Conservation (phyloP, 2,888 invertebrate genomes). For the Hedychridium roseum region DNA sequence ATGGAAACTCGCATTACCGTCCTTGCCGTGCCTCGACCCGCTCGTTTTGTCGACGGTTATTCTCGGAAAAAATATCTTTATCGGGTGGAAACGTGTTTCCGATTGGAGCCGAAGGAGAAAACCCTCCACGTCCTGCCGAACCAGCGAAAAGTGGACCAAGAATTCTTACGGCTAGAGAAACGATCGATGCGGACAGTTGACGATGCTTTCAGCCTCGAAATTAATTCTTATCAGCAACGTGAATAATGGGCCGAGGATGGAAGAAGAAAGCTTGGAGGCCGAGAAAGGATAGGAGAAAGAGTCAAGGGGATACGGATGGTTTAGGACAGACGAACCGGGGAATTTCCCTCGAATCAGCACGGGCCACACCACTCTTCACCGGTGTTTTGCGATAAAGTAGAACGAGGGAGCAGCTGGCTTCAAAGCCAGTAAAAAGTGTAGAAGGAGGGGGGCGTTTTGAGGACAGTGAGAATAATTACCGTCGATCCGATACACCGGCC, state of each 20-base stretch:
- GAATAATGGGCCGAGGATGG: too few relatives aligned
- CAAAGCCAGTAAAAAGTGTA: conserved; percentile 2
- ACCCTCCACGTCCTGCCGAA: too few relatives aligned
- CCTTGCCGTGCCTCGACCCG: too few relatives aligned
- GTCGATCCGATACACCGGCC: conserved; percentile 30
- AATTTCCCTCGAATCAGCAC: too few relatives aligned
- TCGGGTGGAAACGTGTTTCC: conserved; percentile 3
- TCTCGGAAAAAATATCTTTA: conserved; percentile 20
- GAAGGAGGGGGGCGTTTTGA: conserved; percentile 7
- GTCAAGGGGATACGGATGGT: not conserved
- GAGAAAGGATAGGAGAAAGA: not conserved
- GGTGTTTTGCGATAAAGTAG: conserved; percentile 47
- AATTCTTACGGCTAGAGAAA: too few relatives aligned
- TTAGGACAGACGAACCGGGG: not conserved
- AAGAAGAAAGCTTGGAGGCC: too few relatives aligned
- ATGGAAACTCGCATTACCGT: too few relatives aligned
- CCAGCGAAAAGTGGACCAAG: too few relatives aligned
- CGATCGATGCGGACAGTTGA: not conserved
- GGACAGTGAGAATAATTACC: conserved; percentile 42
- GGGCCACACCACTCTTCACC: too few relatives aligned
- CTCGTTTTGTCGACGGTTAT: conserved; percentile 4
- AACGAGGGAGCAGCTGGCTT: conserved; percentile 35
- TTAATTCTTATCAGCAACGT: too few relatives aligned
- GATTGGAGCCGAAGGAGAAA: conserved; percentile 12
- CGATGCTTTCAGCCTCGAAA: too few relatives aligned